Evolutionary conservation across 92 coral and sea anemone genomes (phyloP), one percentile per base, ranked within the genome.

Genomic region (Siderastrea radians): DNA sequence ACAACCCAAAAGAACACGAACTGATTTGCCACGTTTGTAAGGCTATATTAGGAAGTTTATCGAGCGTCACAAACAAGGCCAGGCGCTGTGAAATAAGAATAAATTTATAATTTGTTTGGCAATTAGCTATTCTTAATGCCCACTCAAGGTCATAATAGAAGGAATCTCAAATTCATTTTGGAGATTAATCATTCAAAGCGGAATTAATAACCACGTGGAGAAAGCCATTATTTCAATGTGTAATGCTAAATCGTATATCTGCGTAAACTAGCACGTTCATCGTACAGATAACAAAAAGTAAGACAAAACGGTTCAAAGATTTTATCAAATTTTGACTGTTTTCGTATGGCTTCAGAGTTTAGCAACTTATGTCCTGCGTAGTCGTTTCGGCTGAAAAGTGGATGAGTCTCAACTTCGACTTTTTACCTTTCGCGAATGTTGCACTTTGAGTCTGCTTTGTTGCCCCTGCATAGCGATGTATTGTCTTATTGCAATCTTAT

Each of bases 51-150:
- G 38, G 12, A 19, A 2, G 64, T 16, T 2, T 53, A 9, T 11
- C 75, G 4, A 46, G 47, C 54, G 13, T 78, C 52, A 38, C 48
- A 19, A 78, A 64, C 46, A 49, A 78, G 7, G 13, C 49, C n/a
- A 78, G 47, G 8, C 53, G 65, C n/a, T 70, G 76, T 14, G 54
- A 54, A 69, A 57, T 54, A 81, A 43, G 62, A 49, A 38, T 83
- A 74, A 50, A 57, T 58, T 83, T 59, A 16, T 83, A 83, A 83
- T 72, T 83, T 83, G 87, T 83, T 73, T 83, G 87, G 80, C 73
- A 83, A 83, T 83, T 83, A 83, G 72, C 59, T 19, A 58, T 72
- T 73, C 80, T 83, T 83, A 60, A 81, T 45, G 74, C 3, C 16
- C 57, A 70, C 66, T 81, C 67, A 46, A 52, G 17, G 52, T 69